Conservation (phyloP, 2,113 vertebrate species). For the Aix galericulata region DNA sequence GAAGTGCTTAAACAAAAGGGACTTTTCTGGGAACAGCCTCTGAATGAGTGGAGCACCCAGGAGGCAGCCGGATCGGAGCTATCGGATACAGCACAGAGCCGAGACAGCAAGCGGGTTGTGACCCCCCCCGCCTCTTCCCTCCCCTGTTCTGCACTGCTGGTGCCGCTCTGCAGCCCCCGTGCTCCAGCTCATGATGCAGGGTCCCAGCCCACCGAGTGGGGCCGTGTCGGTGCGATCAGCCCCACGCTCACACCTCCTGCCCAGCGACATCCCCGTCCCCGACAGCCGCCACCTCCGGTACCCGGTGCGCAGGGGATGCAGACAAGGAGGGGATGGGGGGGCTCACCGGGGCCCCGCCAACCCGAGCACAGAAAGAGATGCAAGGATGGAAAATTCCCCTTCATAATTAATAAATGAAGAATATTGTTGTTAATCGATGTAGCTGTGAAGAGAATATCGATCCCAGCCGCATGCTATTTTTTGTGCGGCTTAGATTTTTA, state of each 20-base stretch:
- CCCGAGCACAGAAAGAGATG: conserved; percentile 45
- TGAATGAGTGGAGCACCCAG: neutral
- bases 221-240: rapidly evolving
- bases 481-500: conserved; percentile 81
- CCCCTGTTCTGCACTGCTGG: neutral
- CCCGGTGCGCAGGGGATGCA: rapidly evolving
- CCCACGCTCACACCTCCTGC: neutral
- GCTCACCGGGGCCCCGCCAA: rapidly evolving
- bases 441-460: conserved; percentile 82
- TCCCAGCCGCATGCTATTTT: conserved; percentile 69
- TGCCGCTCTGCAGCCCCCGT: neutral
- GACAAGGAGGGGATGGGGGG: neutral
- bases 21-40: rapidly evolving
- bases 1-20: neutral
- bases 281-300: rapidly evolving
- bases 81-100: rapidly evolving
- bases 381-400: conserved; percentile 77
- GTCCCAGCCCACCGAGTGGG: neutral
- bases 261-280: neutral
- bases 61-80: rapidly evolving
- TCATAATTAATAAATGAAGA: conserved; percentile 89
- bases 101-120: rapidly evolving
- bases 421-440: conserved; percentile 85
- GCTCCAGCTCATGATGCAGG: rapidly evolving
- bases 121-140: neutral